Base-by-base conservation (phyloP, 2,888 invertebrate genomes). In the Leucoptera coffeella region DNA sequence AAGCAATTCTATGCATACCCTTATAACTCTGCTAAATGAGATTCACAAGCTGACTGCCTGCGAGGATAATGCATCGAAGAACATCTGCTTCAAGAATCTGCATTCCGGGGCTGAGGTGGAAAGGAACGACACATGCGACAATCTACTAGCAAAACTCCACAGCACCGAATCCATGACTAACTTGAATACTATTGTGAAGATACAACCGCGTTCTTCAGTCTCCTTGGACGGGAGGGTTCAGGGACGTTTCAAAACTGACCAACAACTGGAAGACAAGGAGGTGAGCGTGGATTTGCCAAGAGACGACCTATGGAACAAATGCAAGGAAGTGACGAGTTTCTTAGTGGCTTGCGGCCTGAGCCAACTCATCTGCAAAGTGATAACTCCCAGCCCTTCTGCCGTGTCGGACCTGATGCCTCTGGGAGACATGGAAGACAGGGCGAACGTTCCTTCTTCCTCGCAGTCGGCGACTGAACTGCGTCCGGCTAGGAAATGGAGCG, bases 21-120 rank as follows among this genome's bases (percentile, higher is more conserved):
- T 69, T 31, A 56, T 60, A 3, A 53, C 54, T 9, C 43, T 69
- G 23, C 41, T 69, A 25, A 60, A 58, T 35, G 67, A 69, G 42
- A 69, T 69, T 33, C 52, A 58, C 36, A 64, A 58, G 28, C 64
- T 67, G 29, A 55, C 59, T 2, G 44, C 47, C 5, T 47, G 50
- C 32, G 3, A 8, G 19, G n/a, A 25, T 7, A 2, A 2, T 8
- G 14, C 10, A 9, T 9, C 19, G 9, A 26, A 32, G 23, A 30
- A 34, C 3, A 27, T 32, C 17, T 32, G 37, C 9, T 11, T 22
- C 17, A 19, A 25, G 5, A 11, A 28, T 12, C 25, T 51, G 3
- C 41, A 50, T 38, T 37, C 36, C 20, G 19, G 19, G 8, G 8
- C 34, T 24, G 27, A 30, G 8, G 21, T 40, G 14, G 43, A 43